These are phyloP conservation scores for Oreochromis tanganicae DNA, from an alignment of 2,113 vertebrate species.

Conservation along the genomic window DNA sequence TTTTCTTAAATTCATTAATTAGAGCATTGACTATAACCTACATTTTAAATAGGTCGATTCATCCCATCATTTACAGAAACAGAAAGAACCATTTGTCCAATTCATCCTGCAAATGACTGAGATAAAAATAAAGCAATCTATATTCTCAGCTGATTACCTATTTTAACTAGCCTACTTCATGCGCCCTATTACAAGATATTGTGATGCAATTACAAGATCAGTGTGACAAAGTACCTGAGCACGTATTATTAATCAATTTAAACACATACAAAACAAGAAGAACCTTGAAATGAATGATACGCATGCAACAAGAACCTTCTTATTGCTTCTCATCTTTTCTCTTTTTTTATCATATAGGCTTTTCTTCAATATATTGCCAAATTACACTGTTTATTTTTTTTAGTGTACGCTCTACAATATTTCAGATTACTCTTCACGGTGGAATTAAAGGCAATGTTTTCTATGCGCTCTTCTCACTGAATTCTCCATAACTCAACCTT, in stretches of 20 bases:
- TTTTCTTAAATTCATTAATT: slow-evolving; percentile 20
- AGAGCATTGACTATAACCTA: slow-evolving; percentile 45
- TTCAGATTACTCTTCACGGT: not conserved
- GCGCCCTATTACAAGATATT: not conserved
- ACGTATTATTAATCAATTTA: not conserved
- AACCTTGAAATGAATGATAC: not conserved
- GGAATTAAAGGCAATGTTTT: slow-evolving; percentile 31
- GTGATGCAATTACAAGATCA: not conserved
- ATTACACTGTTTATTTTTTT: slow-evolving; percentile 22
- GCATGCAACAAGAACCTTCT: not conserved
- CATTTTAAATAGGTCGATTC: slow-evolving; percentile 54
- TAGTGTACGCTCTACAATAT: not conserved
- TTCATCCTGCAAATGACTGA: slow-evolving; percentile 33
- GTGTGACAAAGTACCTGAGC: not conserved
- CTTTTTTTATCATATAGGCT: not conserved
- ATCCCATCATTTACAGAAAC: slow-evolving; percentile 45
- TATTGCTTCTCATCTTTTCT: not conserved
- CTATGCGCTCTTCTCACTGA: not conserved
- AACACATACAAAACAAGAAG: not conserved
- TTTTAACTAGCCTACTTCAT: slow-evolving; percentile 26
- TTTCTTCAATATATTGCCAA: slow-evolving; percentile 3
- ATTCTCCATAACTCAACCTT: slow-evolving; percentile 16
- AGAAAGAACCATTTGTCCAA: slow-evolving; percentile 39
- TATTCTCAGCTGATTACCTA: slow-evolving; percentile 33
- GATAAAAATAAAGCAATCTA: slow-evolving; percentile 53